phyloP scores from a whole-genome alignment of 2,113 vertebrate genomes.

The Rhombomys opimus region DNA sequence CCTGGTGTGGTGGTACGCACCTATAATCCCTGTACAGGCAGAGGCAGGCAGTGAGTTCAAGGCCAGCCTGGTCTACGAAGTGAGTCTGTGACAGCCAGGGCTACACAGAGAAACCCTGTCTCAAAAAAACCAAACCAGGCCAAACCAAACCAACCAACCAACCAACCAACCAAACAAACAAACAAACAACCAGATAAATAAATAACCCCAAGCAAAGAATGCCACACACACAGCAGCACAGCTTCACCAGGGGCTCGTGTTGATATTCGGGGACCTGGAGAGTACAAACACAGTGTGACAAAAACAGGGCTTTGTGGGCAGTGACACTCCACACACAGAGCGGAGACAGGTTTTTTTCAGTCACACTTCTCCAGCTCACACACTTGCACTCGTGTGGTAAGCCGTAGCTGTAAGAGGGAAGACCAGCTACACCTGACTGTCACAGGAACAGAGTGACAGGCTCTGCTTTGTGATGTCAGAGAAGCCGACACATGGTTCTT shows the following conservation, averaged over 20 bases:
- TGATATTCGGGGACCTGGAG: neutral
- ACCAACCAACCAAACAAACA: too few species aligned
- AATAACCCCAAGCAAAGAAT: neutral
- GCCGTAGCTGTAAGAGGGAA: neutral
- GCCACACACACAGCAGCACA: neutral
- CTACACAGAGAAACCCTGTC: too few species aligned
- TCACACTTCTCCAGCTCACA: neutral
- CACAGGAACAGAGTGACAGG: neutral
- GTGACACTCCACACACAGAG: neutral
- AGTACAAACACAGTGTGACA: neutral
- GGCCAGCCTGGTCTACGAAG: too few species aligned
- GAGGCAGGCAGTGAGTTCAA: too few species aligned
- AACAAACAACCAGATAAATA: too few species aligned
- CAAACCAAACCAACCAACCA: too few species aligned
- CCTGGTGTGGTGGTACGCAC: too few species aligned
- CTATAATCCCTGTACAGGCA: too few species aligned
- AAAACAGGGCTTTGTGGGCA: neutral
- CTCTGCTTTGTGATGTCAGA: conserved; percentile 14
- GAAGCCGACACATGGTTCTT: neutral
- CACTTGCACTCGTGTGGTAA: neutral
- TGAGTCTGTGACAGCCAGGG: too few species aligned
- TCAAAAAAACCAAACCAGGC: too few species aligned
- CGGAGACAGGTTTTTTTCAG: neutral
- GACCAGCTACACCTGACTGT: neutral
- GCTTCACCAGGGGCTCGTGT: neutral